Conservation (phyloP, 1,140 invertebrate genomes). For the Drosophila oshimai region DNA sequence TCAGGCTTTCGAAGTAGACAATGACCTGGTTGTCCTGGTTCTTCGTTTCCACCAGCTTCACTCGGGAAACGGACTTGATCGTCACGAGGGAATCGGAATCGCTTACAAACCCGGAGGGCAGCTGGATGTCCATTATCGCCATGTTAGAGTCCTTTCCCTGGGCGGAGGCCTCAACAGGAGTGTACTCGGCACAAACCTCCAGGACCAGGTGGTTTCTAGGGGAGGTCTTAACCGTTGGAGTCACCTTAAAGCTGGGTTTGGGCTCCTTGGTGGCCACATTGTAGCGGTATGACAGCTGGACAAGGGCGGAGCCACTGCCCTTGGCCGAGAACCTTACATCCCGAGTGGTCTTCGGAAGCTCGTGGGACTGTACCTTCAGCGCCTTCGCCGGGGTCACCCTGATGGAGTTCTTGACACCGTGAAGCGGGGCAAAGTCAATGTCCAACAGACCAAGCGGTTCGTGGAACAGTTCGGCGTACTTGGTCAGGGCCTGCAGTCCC, state of each 20-base stretch:
- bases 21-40: constrained; percentile 89
- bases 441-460: constrained; percentile 31
- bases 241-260: constrained; percentile 90
- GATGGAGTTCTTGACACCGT: constrained; percentile 60
- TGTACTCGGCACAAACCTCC: constrained; percentile 86
- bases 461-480: constrained; percentile 83
- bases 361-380: constrained; percentile 81
- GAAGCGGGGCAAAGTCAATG: constrained; percentile 16
- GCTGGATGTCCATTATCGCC: constrained; percentile 93
- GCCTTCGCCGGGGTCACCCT: constrained; percentile 78
- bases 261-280: constrained; percentile 91
- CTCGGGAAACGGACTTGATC: constrained; percentile 41
- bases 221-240: constrained; percentile 89
- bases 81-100: constrained; percentile 49
- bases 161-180: constrained; percentile 16
- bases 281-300: constrained; percentile 91
- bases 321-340: constrained; percentile 85
- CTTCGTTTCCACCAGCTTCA: constrained; percentile 88
- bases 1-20: constrained; percentile 92
- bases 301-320: constrained; percentile 89
- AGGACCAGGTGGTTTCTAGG: constrained; percentile 88
- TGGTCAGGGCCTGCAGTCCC: constrained; percentile 86
- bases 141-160: constrained; percentile 87
- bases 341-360: constrained; percentile 39
- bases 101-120: constrained; percentile 91